A percentile compares a stretch with the other conserved stretches of the same genome.
These are phyloP conservation scores for Penaeus monodon DNA, from an alignment of 2,888 invertebrate genomes.

Conservation along the genomic window DNA sequence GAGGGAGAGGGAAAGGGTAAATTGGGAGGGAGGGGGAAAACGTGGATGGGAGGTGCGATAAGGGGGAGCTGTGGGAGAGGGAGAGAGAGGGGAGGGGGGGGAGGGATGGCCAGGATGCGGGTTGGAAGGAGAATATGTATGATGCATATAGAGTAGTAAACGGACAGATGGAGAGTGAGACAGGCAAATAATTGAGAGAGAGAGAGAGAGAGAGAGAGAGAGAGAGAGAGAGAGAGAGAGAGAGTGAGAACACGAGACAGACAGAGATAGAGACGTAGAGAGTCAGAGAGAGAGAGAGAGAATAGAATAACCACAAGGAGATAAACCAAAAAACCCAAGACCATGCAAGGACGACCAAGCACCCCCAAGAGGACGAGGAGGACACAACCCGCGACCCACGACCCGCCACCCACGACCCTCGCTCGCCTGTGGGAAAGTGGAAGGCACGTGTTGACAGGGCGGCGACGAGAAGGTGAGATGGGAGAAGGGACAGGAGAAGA, in stretches of 20 bases:
- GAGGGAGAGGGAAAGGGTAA: no score
- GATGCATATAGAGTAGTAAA: not conserved
- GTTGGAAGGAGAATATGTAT: not conserved
- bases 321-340: not conserved
- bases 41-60: no score
- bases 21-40: no score
- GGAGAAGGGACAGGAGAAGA: no score
- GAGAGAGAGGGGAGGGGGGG: not conserved
- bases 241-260: not conserved
- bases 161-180: not conserved
- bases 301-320: not conserved
- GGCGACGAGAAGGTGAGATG: no score
- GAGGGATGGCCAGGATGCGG: not conserved
- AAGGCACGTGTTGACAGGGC: no score
- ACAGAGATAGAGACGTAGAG: not conserved
- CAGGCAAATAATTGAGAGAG: not conserved
- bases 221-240: not conserved
- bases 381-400: no score
- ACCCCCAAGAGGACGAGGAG: no score
- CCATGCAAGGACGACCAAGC: no score
- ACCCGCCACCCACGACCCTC: no score
- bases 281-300: no score
- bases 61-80: not conserved
- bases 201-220: not conserved
- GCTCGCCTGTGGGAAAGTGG: no score